phyloP scores from a whole-genome alignment of 2,888 invertebrate species.

The Rotaria socialis region DNA sequence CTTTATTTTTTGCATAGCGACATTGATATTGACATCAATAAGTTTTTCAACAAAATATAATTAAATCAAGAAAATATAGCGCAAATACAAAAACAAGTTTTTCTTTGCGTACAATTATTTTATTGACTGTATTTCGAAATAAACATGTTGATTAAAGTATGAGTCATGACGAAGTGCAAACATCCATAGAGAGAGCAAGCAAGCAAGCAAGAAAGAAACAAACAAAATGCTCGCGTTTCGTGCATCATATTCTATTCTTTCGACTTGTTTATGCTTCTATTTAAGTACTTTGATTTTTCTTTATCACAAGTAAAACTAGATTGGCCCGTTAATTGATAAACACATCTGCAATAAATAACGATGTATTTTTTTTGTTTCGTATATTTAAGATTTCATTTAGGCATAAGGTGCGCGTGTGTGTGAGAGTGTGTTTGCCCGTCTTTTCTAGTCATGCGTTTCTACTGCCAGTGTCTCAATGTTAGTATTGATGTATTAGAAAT shows the following conservation, averaged over 20 bases:
- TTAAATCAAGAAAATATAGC: too few species aligned
- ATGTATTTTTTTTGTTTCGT: background rate
- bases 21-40: background rate
- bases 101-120: background rate
- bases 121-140: too few species aligned
- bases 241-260: background rate
- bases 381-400: slow-evolving; percentile 1
- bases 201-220: background rate
- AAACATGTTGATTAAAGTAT: background rate
- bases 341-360: background rate
- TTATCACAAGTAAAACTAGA: background rate
- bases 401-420: background rate
- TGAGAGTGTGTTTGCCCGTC: background rate
- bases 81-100: too few species aligned
- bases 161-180: background rate
- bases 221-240: background rate
- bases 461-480: slow-evolving; percentile 8
- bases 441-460: slow-evolving; percentile 22
- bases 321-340: background rate
- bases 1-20: background rate
- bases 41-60: background rate
- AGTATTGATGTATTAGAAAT: slow-evolving; percentile 11
- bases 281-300: background rate
- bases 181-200: background rate
- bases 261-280: background rate